A percentile compares a stretch with the other conserved stretches of the same genome.
Evolutionary conservation across 2,797 vertebrate species (phyloP).

Genomic region (Typhlichthys eigenmanni): DNA sequence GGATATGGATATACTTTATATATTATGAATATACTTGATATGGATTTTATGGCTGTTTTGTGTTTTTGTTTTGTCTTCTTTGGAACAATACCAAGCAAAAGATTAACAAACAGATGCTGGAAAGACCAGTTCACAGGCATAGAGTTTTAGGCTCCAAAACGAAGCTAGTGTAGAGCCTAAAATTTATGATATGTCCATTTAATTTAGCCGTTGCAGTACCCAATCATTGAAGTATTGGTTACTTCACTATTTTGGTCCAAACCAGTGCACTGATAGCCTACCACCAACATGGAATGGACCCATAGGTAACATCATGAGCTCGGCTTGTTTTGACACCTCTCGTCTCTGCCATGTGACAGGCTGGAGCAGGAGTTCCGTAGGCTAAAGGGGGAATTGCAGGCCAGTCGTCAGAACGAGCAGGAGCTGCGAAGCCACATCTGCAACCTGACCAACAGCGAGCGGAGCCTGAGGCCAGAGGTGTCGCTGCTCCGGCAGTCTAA

Average conservation of each 20-base stretch:
- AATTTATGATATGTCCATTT: too few relatives aligned
- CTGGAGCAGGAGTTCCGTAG: conserved; percentile 79
- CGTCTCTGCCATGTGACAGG: conserved; percentile 47
- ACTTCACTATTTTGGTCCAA: too few relatives aligned
- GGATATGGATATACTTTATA: too few relatives aligned
- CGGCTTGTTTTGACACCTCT: not conserved
- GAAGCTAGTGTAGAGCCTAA: too few relatives aligned
- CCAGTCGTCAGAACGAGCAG: conserved; percentile 78
- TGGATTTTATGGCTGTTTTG: not conserved
- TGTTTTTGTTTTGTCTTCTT: conserved; percentile 61
- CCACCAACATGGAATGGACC: too few relatives aligned
- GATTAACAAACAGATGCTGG: conserved; percentile 61
- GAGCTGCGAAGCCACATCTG: conserved; percentile 82
- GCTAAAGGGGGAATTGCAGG: conserved; percentile 78
- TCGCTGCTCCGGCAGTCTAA: conserved; percentile 82
- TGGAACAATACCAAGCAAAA: conserved; percentile 81
- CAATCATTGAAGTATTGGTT: too few relatives aligned
- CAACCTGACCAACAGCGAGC: conserved; percentile 82
- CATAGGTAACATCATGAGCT: too few relatives aligned
- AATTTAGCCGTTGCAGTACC: too few relatives aligned
- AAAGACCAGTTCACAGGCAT: too few relatives aligned
- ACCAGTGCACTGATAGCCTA: too few relatives aligned
- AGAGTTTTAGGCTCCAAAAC: too few relatives aligned
- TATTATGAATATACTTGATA: not conserved
- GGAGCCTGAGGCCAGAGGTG: conserved; percentile 80